Evolutionary conservation across 2,797 vertebrate species (phyloP), one percentile per base, ranked within the genome.

Genomic region (Pampus argenteus): DNA sequence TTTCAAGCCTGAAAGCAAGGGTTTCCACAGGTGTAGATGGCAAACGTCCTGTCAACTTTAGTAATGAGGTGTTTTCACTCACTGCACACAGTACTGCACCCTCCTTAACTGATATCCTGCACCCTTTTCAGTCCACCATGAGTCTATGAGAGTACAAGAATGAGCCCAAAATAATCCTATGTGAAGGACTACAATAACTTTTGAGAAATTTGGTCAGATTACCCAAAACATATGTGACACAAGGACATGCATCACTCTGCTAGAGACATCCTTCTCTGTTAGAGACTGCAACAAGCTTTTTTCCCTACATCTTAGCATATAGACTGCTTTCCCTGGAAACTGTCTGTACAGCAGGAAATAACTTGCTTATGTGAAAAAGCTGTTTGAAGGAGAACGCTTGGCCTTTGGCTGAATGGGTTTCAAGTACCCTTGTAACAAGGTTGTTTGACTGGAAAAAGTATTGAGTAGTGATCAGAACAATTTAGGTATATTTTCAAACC

Each of bases 31-130:
- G 65, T 85, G 68, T 73, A 64, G 42, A 47, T 9, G 40, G 44
- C 61, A 74, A 81, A 79, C 72, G 81, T 79, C 60, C 54, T 79
- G 75, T 81, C 79, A 84, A 6, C 73, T 66, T 61, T 45, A 58
- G 38, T 82, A 79, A 78, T 81, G 66, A 82, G 70, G 70, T 78
- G 62, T 71, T 88, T 84, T 81, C 67, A 79, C 29, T 74, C 66
- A 60, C 47, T 55, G 65, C 73, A 54, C 86, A 78, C 69, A 72
- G 36, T 2, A 9, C 31, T 74, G 51, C 28, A 51, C 67, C 72
- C 38, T 69, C 28, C 26, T 68, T 40, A 72, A 64, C 61, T 50
- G 64, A 69, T 69, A 58, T 18, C 9, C 36, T 71, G 26, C 36
- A 59, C 17, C 38, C 56, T 66, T 5, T 49, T 7, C 13, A 40